These are phyloP conservation scores for Chalcosyrphus nemorum DNA, from an alignment of 2,888 invertebrate genomes.

Conservation along the genomic window DNA sequence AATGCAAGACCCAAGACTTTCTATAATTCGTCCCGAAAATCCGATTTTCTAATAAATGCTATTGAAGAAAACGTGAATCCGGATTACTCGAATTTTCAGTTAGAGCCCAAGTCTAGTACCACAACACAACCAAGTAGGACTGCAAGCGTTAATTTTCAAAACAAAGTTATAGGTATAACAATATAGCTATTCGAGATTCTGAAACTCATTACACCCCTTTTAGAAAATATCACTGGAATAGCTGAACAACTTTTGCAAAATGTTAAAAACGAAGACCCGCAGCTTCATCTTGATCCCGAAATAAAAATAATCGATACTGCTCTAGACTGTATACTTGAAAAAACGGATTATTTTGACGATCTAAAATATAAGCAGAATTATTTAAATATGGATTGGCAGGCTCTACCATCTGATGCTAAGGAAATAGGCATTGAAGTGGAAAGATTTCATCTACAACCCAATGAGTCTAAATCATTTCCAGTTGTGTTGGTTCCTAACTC, in stretches of 20 bases:
- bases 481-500: constrained; percentile 78
- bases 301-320: constrained; percentile 77
- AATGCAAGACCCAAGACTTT: constrained; percentile 71
- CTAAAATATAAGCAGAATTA: constrained; percentile 76
- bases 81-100: constrained; percentile 8
- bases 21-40: not conserved
- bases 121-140: not conserved
- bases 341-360: constrained; percentile 76
- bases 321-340: constrained; percentile 74
- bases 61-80: constrained; percentile 10
- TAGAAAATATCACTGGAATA: constrained; percentile 58
- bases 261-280: constrained; percentile 75
- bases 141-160: constrained; percentile 32
- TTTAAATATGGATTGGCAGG: constrained; percentile 78
- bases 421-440: constrained; percentile 79
- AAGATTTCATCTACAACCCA: constrained; percentile 78
- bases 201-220: not conserved
- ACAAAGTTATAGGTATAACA: constrained; percentile 37
- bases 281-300: constrained; percentile 77
- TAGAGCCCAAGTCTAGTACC: not conserved
- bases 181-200: not conserved
- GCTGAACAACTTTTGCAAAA: constrained; percentile 74
- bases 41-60: not conserved
- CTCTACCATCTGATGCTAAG: constrained; percentile 77
- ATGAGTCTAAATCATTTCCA: constrained; percentile 77